Conservation (phyloP, 2,888 invertebrate genomes). For the Choreutis nemorana region DNA sequence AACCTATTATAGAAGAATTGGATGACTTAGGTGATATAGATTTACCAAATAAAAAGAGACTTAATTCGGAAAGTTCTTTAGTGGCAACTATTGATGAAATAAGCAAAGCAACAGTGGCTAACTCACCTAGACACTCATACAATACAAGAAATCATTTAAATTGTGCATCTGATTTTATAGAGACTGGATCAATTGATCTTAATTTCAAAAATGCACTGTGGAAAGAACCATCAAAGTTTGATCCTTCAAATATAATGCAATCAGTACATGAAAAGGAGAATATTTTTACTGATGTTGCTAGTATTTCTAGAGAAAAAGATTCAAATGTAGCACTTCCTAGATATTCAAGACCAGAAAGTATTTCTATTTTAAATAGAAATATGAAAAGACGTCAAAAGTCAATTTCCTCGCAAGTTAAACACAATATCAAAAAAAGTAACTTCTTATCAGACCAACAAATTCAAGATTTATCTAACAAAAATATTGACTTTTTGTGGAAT, state of each 20-base stretch:
- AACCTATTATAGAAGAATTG: constrained; percentile 65
- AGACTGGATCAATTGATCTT: constrained; percentile 29
- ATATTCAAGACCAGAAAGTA: constrained; percentile 18
- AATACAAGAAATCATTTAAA: constrained; percentile 60
- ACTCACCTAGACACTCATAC: constrained; percentile 65
- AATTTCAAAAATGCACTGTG: constrained; percentile 48
- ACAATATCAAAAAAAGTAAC: constrained; percentile 31
- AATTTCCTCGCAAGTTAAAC: constrained; percentile 24
- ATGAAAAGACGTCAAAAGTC: constrained; percentile 30
- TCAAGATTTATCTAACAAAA: constrained; percentile 44
- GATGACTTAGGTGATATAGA: constrained; percentile 62
- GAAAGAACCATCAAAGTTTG: constrained; percentile 56
- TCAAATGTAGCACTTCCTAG: constrained; percentile 19
- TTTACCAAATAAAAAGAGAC: constrained; percentile 37
- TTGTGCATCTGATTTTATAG: constrained; percentile 45
- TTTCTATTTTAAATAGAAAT: constrained; percentile 24
- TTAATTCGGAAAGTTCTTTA: constrained; percentile 64
- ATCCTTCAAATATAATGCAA: constrained; percentile 50
- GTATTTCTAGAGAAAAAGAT: constrained; percentile 30
- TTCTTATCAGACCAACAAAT: constrained; percentile 29
- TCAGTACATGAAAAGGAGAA: constrained; percentile 50
- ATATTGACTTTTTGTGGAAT: constrained; percentile 54
- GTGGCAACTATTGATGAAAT: constrained; percentile 73
- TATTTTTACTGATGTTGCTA: constrained; percentile 27
- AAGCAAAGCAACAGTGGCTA: constrained; percentile 61